Evolutionary conservation across 2,888 invertebrate species (phyloP).

Genomic region (Agelastica alni): DNA sequence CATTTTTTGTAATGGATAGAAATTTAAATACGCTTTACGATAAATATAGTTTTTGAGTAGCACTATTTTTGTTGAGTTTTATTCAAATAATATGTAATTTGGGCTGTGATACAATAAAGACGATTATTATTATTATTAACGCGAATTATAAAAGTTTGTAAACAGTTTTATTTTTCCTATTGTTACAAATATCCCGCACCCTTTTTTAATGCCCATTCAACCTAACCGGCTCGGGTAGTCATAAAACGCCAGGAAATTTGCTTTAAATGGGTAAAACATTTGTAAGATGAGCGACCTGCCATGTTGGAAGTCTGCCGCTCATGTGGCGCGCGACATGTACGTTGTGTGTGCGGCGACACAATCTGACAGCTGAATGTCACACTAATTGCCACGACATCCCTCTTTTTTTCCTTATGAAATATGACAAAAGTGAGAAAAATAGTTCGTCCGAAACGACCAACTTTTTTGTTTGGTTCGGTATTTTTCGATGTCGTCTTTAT

Average conservation of each 20-base stretch:
- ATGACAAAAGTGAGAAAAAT: constrained; percentile 45
- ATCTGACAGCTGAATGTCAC: constrained; percentile 52
- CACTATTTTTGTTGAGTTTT: too few species aligned
- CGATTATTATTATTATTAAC: too few species aligned
- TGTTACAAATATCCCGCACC: constrained; percentile 6
- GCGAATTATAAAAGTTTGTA: too few species aligned
- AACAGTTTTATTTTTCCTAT: too few species aligned
- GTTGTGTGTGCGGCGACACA: constrained; percentile 50
- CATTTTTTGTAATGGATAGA: too few species aligned
- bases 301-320: constrained; percentile 33
- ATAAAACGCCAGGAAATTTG: constrained; percentile 35
- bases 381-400: constrained; percentile 53
- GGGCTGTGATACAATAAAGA: too few species aligned
- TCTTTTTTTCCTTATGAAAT: constrained; percentile 46
- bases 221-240: background rate
- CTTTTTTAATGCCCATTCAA: constrained; percentile 4
- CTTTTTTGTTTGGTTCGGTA: constrained; percentile 35
- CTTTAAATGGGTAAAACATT: constrained; percentile 41
- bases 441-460: constrained; percentile 48
- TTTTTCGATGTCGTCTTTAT: constrained; percentile 25
- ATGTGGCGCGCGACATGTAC: constrained; percentile 35
- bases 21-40: too few species aligned
- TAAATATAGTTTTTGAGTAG: too few species aligned
- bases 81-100: too few species aligned
- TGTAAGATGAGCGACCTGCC: constrained; percentile 25